Percentiles rank a stretch among this genome's conserved stretches.
These are phyloP conservation scores for Pseudorasbora parva DNA, from an alignment of 2,113 vertebrate genomes.

Conservation along the genomic window DNA sequence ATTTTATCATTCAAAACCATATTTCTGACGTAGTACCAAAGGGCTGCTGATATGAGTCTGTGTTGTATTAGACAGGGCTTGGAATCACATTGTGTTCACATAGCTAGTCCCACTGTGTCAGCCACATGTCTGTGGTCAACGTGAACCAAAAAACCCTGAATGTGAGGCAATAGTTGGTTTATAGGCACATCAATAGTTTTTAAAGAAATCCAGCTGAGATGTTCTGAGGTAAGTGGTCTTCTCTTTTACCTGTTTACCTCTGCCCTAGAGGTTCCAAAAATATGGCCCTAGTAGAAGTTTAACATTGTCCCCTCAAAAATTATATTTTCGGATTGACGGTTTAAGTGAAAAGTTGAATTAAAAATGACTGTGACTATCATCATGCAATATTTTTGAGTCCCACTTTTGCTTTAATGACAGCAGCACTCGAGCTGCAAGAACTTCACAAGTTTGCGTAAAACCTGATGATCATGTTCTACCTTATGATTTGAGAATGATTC, in stretches of 20 bases:
- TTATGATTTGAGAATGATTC: background rate
- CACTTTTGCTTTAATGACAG: background rate
- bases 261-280: background rate
- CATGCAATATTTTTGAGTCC: background rate
- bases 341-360: background rate
- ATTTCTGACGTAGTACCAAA: background rate
- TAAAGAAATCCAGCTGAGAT: background rate
- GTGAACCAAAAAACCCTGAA: background rate
- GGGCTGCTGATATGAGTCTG: background rate
- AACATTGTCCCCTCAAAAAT: background rate
- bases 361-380: background rate
- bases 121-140: conserved; percentile 3
- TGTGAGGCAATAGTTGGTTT: background rate
- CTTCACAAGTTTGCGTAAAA: background rate
- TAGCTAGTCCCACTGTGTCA: background rate
- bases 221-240: background rate
- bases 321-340: background rate
- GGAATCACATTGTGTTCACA: conserved; percentile 24
- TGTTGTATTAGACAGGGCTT: conserved; percentile 10
- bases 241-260: background rate
- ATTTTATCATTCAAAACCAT: background rate
- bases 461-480: background rate
- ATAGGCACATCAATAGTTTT: background rate
- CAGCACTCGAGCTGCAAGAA: background rate
- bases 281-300: background rate